A percentile compares a stretch with the other conserved stretches of the same genome.
These are phyloP conservation scores for Dolichallabes microphthalmus DNA, from an alignment of 2,113 vertebrate genomes.

Conservation along the genomic window DNA sequence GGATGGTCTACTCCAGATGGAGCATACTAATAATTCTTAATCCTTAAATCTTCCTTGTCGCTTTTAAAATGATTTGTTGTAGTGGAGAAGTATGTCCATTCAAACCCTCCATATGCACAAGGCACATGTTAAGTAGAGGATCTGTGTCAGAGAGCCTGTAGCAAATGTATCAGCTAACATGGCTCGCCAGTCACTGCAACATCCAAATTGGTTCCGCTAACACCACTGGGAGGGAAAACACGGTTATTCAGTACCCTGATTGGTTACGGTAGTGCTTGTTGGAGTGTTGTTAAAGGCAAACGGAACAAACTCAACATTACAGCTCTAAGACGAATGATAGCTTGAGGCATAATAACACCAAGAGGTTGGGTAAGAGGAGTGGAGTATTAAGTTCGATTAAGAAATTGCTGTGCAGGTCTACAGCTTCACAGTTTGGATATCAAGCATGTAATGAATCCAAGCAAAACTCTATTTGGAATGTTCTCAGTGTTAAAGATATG, in stretches of 20 bases:
- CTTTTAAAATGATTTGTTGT: slow-evolving; percentile 25
- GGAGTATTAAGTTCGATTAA: not conserved
- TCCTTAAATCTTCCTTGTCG: not conserved
- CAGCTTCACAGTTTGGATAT: not conserved
- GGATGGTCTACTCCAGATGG: not conserved
- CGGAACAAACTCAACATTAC: slow-evolving; percentile 1
- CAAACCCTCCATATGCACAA: slow-evolving; percentile 14
- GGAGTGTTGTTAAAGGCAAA: slow-evolving; percentile 24
- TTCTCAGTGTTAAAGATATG: not conserved
- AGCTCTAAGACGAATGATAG: not conserved
- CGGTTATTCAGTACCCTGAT: not conserved
- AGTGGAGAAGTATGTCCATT: slow-evolving; percentile 14
- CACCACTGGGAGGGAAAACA: slow-evolving; percentile 10
- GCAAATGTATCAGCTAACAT: slow-evolving; percentile 19
- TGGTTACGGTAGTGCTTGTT: slow-evolving; percentile 2
- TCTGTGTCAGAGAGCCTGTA: slow-evolving; percentile 2
- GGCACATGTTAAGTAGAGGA: slow-evolving; percentile 7
- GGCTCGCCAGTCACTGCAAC: not conserved
- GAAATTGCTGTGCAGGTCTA: not conserved
- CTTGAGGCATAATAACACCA: slow-evolving; percentile 23
- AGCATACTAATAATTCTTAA: slow-evolving; percentile 17
- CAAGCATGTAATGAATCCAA: not conserved
- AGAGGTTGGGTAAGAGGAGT: not conserved
- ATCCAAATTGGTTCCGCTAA: slow-evolving; percentile 28
- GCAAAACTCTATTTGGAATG: not conserved